Evolutionary conservation across 2,113 vertebrate genomes (phyloP).

Genomic region (Eublepharis macularius): DNA sequence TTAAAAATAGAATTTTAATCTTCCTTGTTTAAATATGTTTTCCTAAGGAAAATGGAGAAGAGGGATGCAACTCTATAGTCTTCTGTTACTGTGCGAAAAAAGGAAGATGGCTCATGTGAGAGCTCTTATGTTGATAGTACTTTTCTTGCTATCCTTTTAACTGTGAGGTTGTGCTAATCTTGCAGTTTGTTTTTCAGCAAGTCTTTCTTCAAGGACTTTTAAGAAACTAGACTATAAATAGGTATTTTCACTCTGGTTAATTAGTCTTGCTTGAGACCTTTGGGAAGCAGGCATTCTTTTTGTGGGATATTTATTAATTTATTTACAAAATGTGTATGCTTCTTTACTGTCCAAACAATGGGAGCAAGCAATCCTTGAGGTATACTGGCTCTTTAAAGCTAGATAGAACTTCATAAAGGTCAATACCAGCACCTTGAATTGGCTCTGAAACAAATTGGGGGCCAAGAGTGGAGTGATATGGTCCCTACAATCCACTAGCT

Average conservation of each 20-base stretch:
- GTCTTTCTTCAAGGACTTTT: neutral
- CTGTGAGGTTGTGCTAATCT: neutral
- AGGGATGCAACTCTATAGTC: neutral
- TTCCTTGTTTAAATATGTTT: neutral
- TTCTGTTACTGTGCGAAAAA: neutral
- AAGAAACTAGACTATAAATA: neutral
- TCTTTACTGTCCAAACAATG: too few species aligned
- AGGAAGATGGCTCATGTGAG: neutral
- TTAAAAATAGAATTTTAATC: neutral
- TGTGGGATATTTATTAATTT: neutral
- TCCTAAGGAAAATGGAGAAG: neutral
- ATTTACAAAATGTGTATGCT: too few species aligned
- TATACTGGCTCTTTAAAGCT: too few species aligned
- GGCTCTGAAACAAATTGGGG: too few species aligned
- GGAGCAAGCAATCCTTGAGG: too few species aligned
- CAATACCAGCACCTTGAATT: too few species aligned
- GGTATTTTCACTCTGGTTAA: neutral
- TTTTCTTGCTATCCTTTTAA: neutral
- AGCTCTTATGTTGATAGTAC: neutral
- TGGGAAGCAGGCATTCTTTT: neutral
- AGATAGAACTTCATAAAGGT: too few species aligned
- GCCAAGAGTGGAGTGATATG: too few species aligned
- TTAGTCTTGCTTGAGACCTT: neutral
- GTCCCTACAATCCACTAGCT: too few species aligned
- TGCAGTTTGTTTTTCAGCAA: neutral